Base-by-base conservation (phyloP, 2,888 invertebrate species). In the Shargacucullia verbasci region DNA sequence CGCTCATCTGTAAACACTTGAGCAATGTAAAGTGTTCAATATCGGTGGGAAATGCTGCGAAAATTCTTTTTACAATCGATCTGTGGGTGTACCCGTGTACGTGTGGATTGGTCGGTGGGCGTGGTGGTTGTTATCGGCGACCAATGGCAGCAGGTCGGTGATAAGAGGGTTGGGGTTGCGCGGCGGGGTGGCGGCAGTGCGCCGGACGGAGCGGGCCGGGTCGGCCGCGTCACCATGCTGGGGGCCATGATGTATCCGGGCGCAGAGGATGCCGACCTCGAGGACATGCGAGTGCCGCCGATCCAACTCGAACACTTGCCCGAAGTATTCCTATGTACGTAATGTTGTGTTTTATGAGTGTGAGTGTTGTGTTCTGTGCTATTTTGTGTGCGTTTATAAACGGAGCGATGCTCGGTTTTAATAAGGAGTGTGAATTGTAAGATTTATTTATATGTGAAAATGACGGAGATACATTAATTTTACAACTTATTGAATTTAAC, bases 321-420 rank as follows among this genome's bases (percentile, higher is more conserved):
- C 34, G 96, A 96, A 89, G 95, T 96, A 91, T 94, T 96, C 80
- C 88, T 96, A 88, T 96, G 96, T 96, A 96, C 95, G 96, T 95
- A 92, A 78, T 63, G 59, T 52, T 70, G 78, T 79, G 78, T 49
- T 68, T 48, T 73, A 74, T 70, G 78, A 65, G 79, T 77, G 79
- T 77, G 79, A 57, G 68, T 70, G 66, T 70, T 45, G 55, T 57
- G 73, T 76, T 63, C 37, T 53, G 75, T 74, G 74, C 39, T 70
- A 53, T 70, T 65, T 52, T 54, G 54, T 70, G 71, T 73, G 59
- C 59, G 38, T 59, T 59, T 39, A 31, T 62, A 44, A 45, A 67
- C 39, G 34, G 25, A 33, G 7, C 41, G 52, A 48, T 29, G 34
- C 29, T 47, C 15, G 46, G 14, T 47, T 53, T 50, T 33, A 37